Evolutionary conservation across 2,888 invertebrate genomes (phyloP).

Genomic region (Ophioninae sp.): DNA sequence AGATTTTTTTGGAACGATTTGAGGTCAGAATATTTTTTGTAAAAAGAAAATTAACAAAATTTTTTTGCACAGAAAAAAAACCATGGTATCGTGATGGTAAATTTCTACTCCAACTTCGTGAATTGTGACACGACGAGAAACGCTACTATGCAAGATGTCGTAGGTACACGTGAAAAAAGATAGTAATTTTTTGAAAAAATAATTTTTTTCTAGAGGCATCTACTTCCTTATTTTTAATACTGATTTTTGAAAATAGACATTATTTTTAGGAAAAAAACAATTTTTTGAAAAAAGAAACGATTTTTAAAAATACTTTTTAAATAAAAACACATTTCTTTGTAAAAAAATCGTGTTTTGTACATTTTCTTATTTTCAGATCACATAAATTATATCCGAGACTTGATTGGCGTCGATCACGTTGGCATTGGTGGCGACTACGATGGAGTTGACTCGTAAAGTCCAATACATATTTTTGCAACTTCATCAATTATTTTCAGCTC

Average conservation of each 20-base stretch:
- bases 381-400: conserved; percentile 82
- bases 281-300: no score
- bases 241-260: no score
- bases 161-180: conserved; percentile 83
- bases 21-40: no score
- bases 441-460: conserved; percentile 79
- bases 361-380: conserved; percentile 77
- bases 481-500: not conserved
- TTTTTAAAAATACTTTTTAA: no score
- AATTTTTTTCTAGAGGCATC: no score
- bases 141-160: conserved; percentile 86
- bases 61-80: conserved; percentile 83
- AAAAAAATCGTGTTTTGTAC: not conserved
- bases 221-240: no score
- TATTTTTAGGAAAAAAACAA: no score
- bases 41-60: not conserved
- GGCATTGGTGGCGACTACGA: conserved; percentile 83
- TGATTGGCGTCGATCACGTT: conserved; percentile 82
- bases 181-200: no score
- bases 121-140: conserved; percentile 78
- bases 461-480: not conserved
- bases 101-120: conserved; percentile 87
- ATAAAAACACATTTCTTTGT: no score
- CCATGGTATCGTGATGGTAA: conserved; percentile 89
- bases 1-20: no score